These are phyloP conservation scores for Bugulina stolonifera DNA, from an alignment of 2,888 invertebrate genomes.

Conservation along the genomic window DNA sequence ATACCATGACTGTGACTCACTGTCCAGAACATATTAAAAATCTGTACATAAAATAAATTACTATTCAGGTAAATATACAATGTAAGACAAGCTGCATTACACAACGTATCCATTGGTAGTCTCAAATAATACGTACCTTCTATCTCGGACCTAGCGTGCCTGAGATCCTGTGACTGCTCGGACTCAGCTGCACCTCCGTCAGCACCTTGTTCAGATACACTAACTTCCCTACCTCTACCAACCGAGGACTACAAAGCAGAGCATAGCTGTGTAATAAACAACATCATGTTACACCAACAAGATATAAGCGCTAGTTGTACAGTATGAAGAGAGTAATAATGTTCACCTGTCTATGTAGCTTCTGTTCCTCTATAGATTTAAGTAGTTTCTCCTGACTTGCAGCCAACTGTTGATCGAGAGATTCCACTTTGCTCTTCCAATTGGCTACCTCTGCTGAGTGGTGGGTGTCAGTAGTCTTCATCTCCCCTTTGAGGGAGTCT, in stretches of 20 bases:
- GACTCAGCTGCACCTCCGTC: conserved; percentile 31
- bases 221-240: no score
- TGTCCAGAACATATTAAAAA: no score
- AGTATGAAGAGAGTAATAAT: no score
- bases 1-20: no score
- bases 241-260: no score
- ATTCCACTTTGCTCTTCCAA: neutral
- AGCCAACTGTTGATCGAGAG: neutral
- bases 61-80: no score
- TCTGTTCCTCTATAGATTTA: neutral
- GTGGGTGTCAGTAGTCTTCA: neutral
- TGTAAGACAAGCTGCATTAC: no score
- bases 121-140: conserved; percentile 37
- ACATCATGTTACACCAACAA: no score
- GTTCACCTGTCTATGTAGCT: neutral
- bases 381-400: neutral
- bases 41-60: no score
- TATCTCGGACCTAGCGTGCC: conserved; percentile 37
- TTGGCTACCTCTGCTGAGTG: neutral
- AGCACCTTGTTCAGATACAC: no score
- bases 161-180: conserved; percentile 40
- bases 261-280: no score
- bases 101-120: conserved; percentile 19
- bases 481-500: neutral
- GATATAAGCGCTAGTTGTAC: no score